These are phyloP conservation scores for Apeira syringaria DNA, from an alignment of 2,888 invertebrate genomes.

Conservation along the genomic window DNA sequence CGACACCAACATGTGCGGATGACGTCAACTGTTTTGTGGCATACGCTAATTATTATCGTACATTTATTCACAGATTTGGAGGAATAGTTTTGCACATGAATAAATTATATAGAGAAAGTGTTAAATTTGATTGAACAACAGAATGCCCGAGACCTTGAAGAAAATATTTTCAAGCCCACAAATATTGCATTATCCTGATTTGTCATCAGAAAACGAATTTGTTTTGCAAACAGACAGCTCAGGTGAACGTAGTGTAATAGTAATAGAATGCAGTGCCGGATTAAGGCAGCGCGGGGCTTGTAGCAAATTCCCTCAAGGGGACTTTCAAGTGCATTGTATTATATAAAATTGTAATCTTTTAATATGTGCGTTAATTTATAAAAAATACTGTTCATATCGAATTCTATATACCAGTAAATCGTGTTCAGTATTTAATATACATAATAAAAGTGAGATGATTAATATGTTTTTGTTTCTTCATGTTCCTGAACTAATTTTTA, in stretches of 20 bases:
- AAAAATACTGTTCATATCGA: too few relatives aligned
- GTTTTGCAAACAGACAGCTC: constrained; percentile 16
- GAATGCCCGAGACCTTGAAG: constrained; percentile 15
- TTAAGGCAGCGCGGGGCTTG: too few relatives aligned
- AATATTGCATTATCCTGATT: constrained; percentile 17
- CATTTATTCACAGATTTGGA: constrained; percentile 13
- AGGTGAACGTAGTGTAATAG: constrained; percentile 2
- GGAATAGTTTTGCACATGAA: constrained; percentile 19
- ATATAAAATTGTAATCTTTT: too few relatives aligned
- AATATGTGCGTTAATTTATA: too few relatives aligned
- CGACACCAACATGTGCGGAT: constrained; percentile 10
- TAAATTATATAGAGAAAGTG: constrained; percentile 20
- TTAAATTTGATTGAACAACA: constrained; percentile 8
- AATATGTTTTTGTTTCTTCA: too few relatives aligned
- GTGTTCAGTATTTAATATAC: too few relatives aligned
- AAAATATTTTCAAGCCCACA: constrained; percentile 3
- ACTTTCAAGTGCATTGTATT: too few relatives aligned
- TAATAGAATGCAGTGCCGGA: not conserved
- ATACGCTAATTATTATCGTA: constrained; percentile 3
- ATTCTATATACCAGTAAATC: too few relatives aligned
- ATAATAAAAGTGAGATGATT: too few relatives aligned
- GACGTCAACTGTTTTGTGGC: constrained; percentile 14
- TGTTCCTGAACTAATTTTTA: too few relatives aligned
- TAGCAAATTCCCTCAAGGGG: too few relatives aligned
- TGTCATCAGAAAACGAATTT: constrained; percentile 15